A percentile compares a stretch with the other conserved stretches of the same genome.
Evolutionary conservation across 2,797 vertebrate species (phyloP).

Genomic region (Parotocinclus haroldoi): DNA sequence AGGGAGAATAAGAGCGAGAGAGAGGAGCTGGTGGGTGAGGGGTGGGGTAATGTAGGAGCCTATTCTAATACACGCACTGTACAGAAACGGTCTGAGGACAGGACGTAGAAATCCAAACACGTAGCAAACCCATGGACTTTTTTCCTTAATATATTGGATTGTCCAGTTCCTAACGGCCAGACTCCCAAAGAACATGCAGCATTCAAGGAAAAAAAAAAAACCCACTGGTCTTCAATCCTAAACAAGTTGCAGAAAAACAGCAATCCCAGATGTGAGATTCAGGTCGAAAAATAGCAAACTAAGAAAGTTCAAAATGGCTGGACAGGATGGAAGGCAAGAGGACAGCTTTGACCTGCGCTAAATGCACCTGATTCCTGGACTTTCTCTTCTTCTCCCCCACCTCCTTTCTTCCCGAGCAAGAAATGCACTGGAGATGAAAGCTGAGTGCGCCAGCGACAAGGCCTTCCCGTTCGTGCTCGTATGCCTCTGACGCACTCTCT

Average conservation of each 20-base stretch:
- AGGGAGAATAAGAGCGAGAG: conserved; percentile 14
- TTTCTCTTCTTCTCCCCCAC: not conserved
- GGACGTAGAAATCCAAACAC: not conserved
- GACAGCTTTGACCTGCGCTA: conserved; percentile 40
- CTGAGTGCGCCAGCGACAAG: conserved; percentile 60
- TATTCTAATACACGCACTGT: conserved; percentile 34
- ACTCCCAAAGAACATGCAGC: not conserved
- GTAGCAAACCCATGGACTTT: conserved; percentile 23
- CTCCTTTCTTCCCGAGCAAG: not conserved
- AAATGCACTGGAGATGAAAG: not conserved
- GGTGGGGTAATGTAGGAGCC: conserved; percentile 35
- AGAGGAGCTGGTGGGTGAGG: conserved; percentile 15
- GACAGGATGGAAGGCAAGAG: conserved; percentile 17
- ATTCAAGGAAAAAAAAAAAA: no score
- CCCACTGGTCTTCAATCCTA: not conserved
- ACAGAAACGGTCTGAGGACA: not conserved
- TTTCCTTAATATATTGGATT: conserved; percentile 12
- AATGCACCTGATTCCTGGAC: conserved; percentile 54
- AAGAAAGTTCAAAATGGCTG: conserved; percentile 6
- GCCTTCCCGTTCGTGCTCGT: conserved; percentile 62
- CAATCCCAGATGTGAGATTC: not conserved
- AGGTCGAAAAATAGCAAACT: not conserved
- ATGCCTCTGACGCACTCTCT: conserved; percentile 54
- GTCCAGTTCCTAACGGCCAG: conserved; percentile 28
- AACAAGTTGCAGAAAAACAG: not conserved